These are phyloP conservation scores for Stenurella melanura DNA, from an alignment of 2,888 invertebrate species.

Conservation along the genomic window DNA sequence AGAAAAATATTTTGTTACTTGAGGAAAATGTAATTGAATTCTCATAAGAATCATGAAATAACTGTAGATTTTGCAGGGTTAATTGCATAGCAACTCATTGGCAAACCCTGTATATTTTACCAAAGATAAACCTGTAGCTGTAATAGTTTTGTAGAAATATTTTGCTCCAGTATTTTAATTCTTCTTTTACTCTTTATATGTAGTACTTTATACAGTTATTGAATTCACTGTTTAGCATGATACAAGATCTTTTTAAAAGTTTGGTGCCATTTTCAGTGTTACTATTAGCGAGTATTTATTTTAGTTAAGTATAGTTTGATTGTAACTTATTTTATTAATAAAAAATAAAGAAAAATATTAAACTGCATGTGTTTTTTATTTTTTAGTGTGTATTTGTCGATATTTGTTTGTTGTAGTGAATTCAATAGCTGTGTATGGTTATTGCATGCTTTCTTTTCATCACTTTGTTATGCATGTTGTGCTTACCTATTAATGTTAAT, in stretches of 20 bases:
- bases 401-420: constrained; percentile 55
- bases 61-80: neutral
- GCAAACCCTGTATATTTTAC: neutral
- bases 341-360: constrained; percentile 35
- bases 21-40: neutral
- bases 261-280: constrained; percentile 33
- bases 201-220: constrained; percentile 53
- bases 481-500: constrained; percentile 1
- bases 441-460: constrained; percentile 35
- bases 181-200: constrained; percentile 16
- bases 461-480: constrained; percentile 30
- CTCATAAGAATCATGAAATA: neutral
- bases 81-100: neutral
- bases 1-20: too few species aligned
- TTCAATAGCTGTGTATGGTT: constrained; percentile 62
- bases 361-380: constrained; percentile 46
- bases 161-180: constrained; percentile 22
- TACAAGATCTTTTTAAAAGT: constrained; percentile 4
- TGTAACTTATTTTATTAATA: constrained; percentile 44
- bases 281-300: constrained; percentile 46
- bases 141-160: constrained; percentile 11
- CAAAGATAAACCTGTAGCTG: constrained; percentile 1
- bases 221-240: constrained; percentile 50
- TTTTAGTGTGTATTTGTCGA: constrained; percentile 36
- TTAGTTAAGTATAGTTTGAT: constrained; percentile 44